Percentiles rank a stretch among this genome's conserved stretches.
phyloP scores from a whole-genome alignment of 2,888 invertebrate species.

The Drosophila diplacantha region DNA sequence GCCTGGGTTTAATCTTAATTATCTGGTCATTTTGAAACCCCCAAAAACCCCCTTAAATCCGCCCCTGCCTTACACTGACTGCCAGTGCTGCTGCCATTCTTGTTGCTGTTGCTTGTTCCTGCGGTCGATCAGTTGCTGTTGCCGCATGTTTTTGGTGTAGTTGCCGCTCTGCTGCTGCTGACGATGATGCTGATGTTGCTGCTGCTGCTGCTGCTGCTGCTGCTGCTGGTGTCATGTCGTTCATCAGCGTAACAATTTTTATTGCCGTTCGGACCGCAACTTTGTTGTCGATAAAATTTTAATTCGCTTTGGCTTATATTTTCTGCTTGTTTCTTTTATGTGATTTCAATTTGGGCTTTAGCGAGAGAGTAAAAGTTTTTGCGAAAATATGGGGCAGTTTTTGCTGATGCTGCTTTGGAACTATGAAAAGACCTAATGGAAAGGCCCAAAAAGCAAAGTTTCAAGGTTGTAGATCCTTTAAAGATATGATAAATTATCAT shows the following conservation, averaged over 20 bases:
- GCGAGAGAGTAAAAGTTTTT: slow-evolving; percentile 11
- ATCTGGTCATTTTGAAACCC: no score
- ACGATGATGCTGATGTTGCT: no score
- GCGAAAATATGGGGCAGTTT: neutral
- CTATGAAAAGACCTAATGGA: neutral
- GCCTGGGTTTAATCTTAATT: neutral
- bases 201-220: no score
- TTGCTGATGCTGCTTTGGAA: neutral
- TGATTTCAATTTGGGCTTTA: slow-evolving; percentile 29
- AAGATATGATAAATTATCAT: no score
- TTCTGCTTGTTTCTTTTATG: slow-evolving; percentile 34
- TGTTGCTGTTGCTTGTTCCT: slow-evolving; percentile 48
- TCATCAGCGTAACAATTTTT: slow-evolving; percentile 70
- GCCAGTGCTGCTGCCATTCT: slow-evolving; percentile 26
- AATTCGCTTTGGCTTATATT: slow-evolving; percentile 58
- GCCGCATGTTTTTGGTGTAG: slow-evolving; percentile 37
- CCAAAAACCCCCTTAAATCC: neutral
- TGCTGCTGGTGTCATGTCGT: slow-evolving; percentile 67
- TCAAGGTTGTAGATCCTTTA: neutral
- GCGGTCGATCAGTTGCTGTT: slow-evolving; percentile 48
- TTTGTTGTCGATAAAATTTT: slow-evolving; percentile 69
- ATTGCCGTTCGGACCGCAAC: slow-evolving; percentile 64
- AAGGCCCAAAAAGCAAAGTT: neutral
- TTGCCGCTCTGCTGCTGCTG: slow-evolving; percentile 34
- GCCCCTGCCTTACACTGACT: neutral